Base-by-base conservation (phyloP, 35 echinoderm and acorn worm genomes). In the Acanthaster planci region DNA sequence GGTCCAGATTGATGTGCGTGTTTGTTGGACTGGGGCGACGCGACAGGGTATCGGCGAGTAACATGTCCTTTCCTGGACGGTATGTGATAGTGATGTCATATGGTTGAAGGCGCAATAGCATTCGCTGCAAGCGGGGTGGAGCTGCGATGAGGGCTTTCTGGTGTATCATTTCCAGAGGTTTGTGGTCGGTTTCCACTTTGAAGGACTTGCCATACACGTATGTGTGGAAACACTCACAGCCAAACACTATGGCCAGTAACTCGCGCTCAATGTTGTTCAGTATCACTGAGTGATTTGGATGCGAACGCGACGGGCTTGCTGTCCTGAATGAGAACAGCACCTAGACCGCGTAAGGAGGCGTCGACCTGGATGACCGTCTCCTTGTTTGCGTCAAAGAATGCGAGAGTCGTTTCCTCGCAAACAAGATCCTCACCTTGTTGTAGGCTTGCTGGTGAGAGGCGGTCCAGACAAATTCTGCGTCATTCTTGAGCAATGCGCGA, bases 241-340 rank as follows among this genome's bases (percentile, higher is more conserved):
- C 92, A 26, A 40, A 86, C 0, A 84, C 82, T n/a, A 94, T 84
- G 0, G 83, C 92, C 0, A 94, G 79, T 83, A 94, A 80, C 47
- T 90, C 92, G 1, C 79, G 54, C 32, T 90, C 92, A 32, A 94
- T 90, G 39, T 90, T 68, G 77, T 38, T 92, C 84, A 6, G 85
- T 77, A 9, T 81, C 85, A 1, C 84, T 88, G 7, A 88, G 52
- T 1, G 78, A 60, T 77, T 78, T 81, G n/a, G 85, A 92, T 7
- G 85, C 84, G 40, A 87, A 88, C 4, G 18, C 22, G 54, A 88
- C 55, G 30, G 84, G 83, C 39, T 86, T 58, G 47, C 12, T 15
- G 38, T 92, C 78, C 58, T 92, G 90, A 5, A 88, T 78, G 7
- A 92, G 78, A 39, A 23, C 77, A 36, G 37, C 75, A 10, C 90